phyloP scores from a whole-genome alignment of 2,113 vertebrate species.

The Eulacestoma nigropectus region DNA sequence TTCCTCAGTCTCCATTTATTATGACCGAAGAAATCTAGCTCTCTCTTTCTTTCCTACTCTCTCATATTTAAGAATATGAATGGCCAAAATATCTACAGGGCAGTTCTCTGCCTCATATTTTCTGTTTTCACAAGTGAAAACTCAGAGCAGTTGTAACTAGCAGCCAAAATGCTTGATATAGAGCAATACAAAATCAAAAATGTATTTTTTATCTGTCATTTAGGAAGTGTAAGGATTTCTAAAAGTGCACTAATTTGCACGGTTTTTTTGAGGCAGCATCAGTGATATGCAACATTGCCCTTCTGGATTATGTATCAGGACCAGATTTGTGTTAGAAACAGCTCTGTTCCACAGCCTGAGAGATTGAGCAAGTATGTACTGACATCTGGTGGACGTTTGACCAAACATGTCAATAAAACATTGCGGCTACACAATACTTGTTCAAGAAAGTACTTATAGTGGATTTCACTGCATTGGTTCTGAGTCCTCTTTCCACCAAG shows the following conservation, averaged over 20 bases:
- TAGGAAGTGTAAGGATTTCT: background rate
- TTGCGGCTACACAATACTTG: rapidly evolving
- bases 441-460: background rate
- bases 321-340: background rate
- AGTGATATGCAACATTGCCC: background rate
- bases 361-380: background rate
- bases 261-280: background rate
- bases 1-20: background rate
- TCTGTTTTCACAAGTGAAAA: background rate
- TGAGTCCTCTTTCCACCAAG: background rate
- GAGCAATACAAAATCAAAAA: background rate
- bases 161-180: background rate
- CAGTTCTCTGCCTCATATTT: background rate
- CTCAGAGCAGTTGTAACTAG: background rate
- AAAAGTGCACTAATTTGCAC: background rate
- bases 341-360: rapidly evolving
- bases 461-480: background rate
- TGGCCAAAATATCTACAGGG: background rate
- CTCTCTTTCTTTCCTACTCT: background rate
- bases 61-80: background rate
- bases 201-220: background rate
- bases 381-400: conserved; percentile 39
- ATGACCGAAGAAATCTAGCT: background rate
- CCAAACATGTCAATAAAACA: background rate
- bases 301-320: background rate